Percentiles rank a stretch among this genome's conserved stretches.
These are phyloP conservation scores for Tenthredo scrophulariae DNA, from an alignment of 2,888 invertebrate genomes.

Conservation along the genomic window DNA sequence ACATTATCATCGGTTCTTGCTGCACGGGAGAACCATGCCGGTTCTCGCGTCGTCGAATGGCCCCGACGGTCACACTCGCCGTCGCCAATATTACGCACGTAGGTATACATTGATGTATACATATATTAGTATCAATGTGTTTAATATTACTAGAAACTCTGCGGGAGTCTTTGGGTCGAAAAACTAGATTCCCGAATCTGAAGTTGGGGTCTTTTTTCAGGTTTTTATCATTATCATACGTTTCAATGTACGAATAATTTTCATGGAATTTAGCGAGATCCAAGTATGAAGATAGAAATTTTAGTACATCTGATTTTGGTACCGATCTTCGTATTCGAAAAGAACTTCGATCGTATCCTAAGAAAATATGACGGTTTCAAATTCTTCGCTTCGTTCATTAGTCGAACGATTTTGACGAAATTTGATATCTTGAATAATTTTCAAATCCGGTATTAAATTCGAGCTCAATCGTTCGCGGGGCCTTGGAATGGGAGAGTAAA, in stretches of 20 bases:
- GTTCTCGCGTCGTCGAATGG: slow-evolving; percentile 17
- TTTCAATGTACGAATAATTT: background rate
- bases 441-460: background rate
- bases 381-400: background rate
- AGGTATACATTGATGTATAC: background rate
- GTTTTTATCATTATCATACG: background rate
- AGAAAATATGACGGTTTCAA: background rate
- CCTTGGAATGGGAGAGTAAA: no score
- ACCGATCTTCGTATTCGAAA: background rate
- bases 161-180: background rate
- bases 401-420: background rate
- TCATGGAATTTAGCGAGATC: no score
- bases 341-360: background rate
- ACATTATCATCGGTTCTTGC: slow-evolving; percentile 36
- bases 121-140: background rate
- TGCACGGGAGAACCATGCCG: slow-evolving; percentile 49
- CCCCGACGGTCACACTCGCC: slow-evolving; percentile 30
- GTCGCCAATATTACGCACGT: slow-evolving; percentile 30
- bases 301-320: background rate
- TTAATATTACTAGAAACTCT: background rate
- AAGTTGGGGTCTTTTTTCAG: background rate
- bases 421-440: background rate
- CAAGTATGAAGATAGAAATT: background rate
- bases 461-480: no score
- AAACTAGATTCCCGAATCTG: background rate